Evolutionary conservation across 2,113 vertebrate species (phyloP), one percentile per base, ranked within the genome.

Genomic region (Etheostoma cragini): DNA sequence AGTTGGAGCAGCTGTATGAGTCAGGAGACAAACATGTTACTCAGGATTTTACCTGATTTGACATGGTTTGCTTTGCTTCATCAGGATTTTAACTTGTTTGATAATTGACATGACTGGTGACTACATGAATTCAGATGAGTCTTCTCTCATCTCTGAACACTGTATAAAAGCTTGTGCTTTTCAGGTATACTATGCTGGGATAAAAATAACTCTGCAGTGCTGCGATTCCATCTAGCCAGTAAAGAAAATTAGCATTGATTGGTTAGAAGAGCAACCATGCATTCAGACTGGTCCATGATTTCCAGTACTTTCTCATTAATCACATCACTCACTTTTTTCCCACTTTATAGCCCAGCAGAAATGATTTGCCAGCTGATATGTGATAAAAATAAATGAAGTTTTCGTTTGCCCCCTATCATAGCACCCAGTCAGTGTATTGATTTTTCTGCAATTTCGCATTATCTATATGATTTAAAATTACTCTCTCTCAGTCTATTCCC

Each of bases 231-330:
- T 82, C 62, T 54, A 75, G 83, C 72, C 63, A 66, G 60, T 50
- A 45, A 76, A 47, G 81, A 87, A 86, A 88, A 84, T 90, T 54
- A 86, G 49, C 79, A 88, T 91, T 83, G 82, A 91, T 90, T 84
- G 67, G 75, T 52, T 65, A 14, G 50, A 80, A 22, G 74, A 83
- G 46, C 53, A 64, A 61, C 62, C 52, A 86, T 91, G 66, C 70
- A 88, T 87, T 84, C 61, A 64, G 69, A 50, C 62, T 52, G 26
- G 19, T 71, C 62, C 56, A 46, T 60, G 66, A 70, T 66, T 82
- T 81, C 38, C 35, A 85, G 57, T 71, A 77, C 69, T 80, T 69
- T 49, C 53, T 72, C 81, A 88, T 92, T 76, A 68, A 88, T 92
- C 85, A 86, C 70, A 53, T 80, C 57, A 58, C 21, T 88, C 70